Conservation (phyloP, 2,113 vertebrate genomes). For the Gulo gulo region DNA sequence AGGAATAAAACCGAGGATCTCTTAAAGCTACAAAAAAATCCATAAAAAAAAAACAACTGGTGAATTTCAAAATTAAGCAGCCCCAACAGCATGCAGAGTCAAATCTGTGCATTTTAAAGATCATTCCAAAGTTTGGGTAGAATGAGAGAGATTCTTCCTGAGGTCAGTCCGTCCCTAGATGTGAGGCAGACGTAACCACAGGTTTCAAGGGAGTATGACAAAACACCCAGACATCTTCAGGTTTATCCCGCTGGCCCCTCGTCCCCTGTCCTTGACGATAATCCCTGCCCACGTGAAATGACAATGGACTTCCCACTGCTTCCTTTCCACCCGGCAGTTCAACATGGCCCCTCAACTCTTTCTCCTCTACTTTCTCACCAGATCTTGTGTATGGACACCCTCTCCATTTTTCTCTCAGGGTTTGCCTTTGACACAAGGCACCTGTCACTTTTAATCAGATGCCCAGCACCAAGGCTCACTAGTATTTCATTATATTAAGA, state of each 20-base stretch:
- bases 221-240: not conserved
- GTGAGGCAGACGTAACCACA: rapidly evolving
- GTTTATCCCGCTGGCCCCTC: rapidly evolving
- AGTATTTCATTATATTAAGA: not conserved
- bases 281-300: not conserved
- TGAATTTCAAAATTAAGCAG: not conserved
- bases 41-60: not conserved
- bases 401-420: not conserved
- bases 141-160: not conserved
- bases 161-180: not conserved
- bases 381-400: too few species aligned
- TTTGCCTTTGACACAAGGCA: not conserved
- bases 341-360: too few species aligned
- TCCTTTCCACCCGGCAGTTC: not conserved
- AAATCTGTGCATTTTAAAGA: not conserved
- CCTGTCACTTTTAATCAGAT: not conserved
- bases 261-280: not conserved
- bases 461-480: not conserved
- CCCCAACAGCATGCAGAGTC: not conserved
- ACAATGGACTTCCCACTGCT: not conserved
- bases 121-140: not conserved
- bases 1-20: constrained; percentile 90
- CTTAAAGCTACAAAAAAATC: constrained; percentile 82
- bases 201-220: not conserved
- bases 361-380: not conserved